Base-by-base conservation (phyloP, 2,888 invertebrate genomes). In the Drosophila macrospina region DNA sequence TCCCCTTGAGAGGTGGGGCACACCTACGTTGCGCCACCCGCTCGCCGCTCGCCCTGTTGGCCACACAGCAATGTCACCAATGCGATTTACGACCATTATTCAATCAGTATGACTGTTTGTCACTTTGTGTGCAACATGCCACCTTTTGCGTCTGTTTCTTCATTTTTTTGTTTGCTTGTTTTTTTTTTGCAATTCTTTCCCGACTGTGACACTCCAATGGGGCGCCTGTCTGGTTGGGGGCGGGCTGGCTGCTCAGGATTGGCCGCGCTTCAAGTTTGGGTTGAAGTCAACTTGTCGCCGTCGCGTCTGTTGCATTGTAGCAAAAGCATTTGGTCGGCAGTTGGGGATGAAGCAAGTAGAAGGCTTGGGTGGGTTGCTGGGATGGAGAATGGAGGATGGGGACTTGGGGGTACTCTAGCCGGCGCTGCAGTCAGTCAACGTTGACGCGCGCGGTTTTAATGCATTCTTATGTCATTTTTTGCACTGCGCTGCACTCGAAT, bases 1-100 rank as follows among this genome's bases (percentile, higher is more conserved):
- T 60, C 32, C 36, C 52, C 5, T 6, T 34, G 34, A 30, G 28
- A 36, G 36, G 13, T 30, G 30, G 41, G 28, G 6, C 50, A 26
- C 16, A 50, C 24, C 26, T 5, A 24, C 54, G 10, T 0, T 16
- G 8, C 11, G 2, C 6, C 11, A n/a, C n/a, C n/a, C 16, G 4
- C 20, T 28, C 28, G 8, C 2, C 4, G 20, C 11, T 16, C 11
- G 10, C 39, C 15, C 16, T 10, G 10, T 10, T 50, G 67, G 64
- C 71, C 73, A 67, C 52, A 48, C 65, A 74, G 81, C 81, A 66
- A 69, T 85, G 89, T 85, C 88, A 74, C 79, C 89, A 89, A 87
- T 85, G 89, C 85, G 89, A 85, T 85, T 85, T 85, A 87, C 89
- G 88, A 89, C 85, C 89, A 85, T 85, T 85, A 85, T 85, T 85